phyloP scores from a whole-genome alignment of 2,888 invertebrate genomes.

The Nomada lathburiana region DNA sequence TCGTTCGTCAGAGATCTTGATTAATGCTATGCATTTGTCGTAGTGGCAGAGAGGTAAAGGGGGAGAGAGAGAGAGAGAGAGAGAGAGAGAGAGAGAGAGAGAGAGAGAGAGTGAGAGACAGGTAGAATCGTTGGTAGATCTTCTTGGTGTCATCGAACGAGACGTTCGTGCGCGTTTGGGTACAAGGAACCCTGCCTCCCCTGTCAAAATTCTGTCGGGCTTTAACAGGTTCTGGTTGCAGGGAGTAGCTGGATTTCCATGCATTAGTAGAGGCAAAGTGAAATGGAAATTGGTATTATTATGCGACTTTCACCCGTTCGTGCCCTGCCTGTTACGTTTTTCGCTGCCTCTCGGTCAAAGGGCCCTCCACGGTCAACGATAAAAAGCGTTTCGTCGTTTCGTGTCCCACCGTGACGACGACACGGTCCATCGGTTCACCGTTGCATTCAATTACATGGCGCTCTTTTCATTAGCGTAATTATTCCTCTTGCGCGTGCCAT shows the following conservation, averaged over 20 bases:
- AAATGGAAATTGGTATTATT: constrained; percentile 67
- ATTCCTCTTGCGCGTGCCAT: constrained; percentile 43
- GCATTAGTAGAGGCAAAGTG: constrained; percentile 37
- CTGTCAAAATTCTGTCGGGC: constrained; percentile 53
- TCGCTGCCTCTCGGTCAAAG: constrained; percentile 48
- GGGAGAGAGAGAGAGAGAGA: not conserved
- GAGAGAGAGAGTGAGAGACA: too few relatives aligned
- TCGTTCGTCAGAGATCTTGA: constrained; percentile 7
- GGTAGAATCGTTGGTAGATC: constrained; percentile 4
- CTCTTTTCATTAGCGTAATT: constrained; percentile 69
- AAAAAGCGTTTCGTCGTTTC: constrained; percentile 62
- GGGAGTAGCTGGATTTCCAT: constrained; percentile 48
- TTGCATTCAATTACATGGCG: constrained; percentile 64
- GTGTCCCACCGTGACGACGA: constrained; percentile 24
- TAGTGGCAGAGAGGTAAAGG: not conserved
- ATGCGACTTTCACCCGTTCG: constrained; percentile 42
- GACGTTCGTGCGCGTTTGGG: constrained; percentile 44
- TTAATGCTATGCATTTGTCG: constrained; percentile 37
- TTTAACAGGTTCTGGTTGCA: constrained; percentile 38
- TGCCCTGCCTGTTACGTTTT: not conserved
- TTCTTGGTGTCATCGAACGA: constrained; percentile 22
- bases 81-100: not conserved
- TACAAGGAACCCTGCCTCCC: constrained; percentile 13
- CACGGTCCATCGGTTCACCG: constrained; percentile 46
- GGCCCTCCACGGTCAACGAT: constrained; percentile 38